Evolutionary conservation across 2,797 vertebrate genomes (phyloP).

Genomic region (Apogon hyalosoma): DNA sequence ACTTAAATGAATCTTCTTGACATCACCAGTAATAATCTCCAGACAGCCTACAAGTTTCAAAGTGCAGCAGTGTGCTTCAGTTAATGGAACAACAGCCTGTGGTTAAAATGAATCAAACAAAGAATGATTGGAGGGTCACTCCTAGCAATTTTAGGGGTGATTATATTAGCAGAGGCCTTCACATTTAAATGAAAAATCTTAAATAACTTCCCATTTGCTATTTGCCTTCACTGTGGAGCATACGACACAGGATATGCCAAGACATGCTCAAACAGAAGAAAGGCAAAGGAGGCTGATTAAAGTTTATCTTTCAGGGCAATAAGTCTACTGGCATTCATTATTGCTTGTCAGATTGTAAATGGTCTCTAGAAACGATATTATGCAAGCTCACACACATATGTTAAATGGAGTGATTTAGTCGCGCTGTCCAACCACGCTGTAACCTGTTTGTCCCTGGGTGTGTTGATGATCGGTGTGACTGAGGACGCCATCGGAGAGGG

Average conservation of each 20-base stretch:
- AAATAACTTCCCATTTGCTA: conserved; percentile 83
- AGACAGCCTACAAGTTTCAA: conserved; percentile 41
- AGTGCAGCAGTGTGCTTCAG: conserved; percentile 55
- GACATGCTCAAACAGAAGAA: conserved; percentile 83
- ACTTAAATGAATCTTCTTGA: conserved; percentile 48
- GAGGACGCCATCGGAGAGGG: conserved; percentile 42
- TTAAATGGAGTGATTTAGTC: conserved; percentile 79
- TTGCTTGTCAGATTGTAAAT: conserved; percentile 88
- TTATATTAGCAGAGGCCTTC: conserved; percentile 81
- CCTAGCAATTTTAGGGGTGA: conserved; percentile 72
- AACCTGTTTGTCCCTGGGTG: conserved; percentile 75
- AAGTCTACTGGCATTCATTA: conserved; percentile 88
- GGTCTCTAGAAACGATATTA: conserved; percentile 79
- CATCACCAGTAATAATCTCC: conserved; percentile 44
- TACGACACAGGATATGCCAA: conserved; percentile 79
- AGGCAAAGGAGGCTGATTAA: conserved; percentile 86
- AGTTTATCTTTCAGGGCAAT: conserved; percentile 88
- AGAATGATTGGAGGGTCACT: conserved; percentile 77
- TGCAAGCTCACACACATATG: conserved; percentile 83
- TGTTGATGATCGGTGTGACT: conserved; percentile 64
- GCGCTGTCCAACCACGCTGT: conserved; percentile 60
- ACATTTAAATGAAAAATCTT: conserved; percentile 84
- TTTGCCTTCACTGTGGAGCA: conserved; percentile 80
- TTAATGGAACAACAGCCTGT: conserved; percentile 73
- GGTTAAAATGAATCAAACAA: conserved; percentile 78